Base-by-base conservation (phyloP, 2,797 vertebrate genomes). In the Neostethus bicornis region DNA sequence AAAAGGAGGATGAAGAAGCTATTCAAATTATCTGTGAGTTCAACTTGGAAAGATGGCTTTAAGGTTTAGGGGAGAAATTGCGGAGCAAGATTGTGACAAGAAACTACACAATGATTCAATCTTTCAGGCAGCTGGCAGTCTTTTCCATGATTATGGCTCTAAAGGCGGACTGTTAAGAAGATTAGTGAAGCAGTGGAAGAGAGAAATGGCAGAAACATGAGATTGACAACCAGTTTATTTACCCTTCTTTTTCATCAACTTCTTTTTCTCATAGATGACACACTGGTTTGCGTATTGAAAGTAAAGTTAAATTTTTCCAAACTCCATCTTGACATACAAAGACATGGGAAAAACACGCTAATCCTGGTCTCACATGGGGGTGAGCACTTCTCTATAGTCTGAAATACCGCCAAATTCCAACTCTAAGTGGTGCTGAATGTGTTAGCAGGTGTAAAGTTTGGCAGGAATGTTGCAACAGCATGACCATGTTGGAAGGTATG, bases 401-500 rank as follows among this genome's bases (percentile, higher is more conserved):
- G 46, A 52, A 71, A 54, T 24, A 5, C 65, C 16, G 66, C 35
- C 32, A 74, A 53, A 81, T 77, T 83, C 73, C 72, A 32, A 66
- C 29, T 51, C 58, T 21, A 23, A 43, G 64, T 25, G 61, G 62
- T 63, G 67, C 47, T 55, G 26, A 69, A 67, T 44, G 28, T 46
- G 50, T 34, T 51, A 51, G 29, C 47, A 23, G 7, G 44, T 32
- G 59, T 23, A 8, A 19, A 11, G 42, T 31, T 55, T 58, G 70
- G 66, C 76, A 84, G 80, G 77, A 87, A 84, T 83, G 66, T 85
- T 67, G 59, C 82, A 74, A 54, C 54, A 70, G 45, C 54, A 35
- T 8, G 56, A 62, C 21, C 49, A 20, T 62, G 69, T 67, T 71
- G 62, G 49, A 74, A 56, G 64, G 66, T 65, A 24, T 49, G 34